Evolutionary conservation across 1,140 invertebrate genomes (phyloP).

Genomic region (Geopemphigus sp.): DNA sequence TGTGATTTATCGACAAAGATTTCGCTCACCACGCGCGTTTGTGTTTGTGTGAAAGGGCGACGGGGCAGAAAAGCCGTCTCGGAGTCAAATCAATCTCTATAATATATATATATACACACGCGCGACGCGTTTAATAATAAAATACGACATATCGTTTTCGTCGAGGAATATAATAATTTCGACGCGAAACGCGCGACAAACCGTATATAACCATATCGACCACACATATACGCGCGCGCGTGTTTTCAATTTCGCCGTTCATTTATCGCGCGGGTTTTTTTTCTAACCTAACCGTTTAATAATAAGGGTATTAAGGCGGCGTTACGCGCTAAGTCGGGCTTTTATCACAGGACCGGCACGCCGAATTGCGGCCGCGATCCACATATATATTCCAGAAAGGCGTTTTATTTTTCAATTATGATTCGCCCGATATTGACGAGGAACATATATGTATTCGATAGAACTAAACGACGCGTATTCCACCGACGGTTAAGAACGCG

Average conservation of each 20-base stretch:
- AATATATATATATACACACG: neutral
- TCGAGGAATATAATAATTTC: neutral
- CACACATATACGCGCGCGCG: too few relatives aligned
- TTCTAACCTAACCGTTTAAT: neutral
- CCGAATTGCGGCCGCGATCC: neutral
- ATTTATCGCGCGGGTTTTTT: neutral
- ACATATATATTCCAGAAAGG: too few relatives aligned
- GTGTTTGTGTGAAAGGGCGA: neutral
- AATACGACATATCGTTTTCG: neutral
- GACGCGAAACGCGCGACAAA: too few relatives aligned
- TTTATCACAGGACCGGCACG: neutral
- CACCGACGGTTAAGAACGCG: neutral
- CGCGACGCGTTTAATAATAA: too few relatives aligned
- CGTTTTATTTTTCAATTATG: too few relatives aligned
- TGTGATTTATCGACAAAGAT: conserved; percentile 13
- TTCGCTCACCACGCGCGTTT: neutral
- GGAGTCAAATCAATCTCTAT: neutral
- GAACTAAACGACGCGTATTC: too few relatives aligned
- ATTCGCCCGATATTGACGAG: too few relatives aligned
- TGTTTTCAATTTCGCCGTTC: neutral
- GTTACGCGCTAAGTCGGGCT: neutral
- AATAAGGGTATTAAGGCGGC: neutral
- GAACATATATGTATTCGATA: neutral
- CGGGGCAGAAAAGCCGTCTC: neutral
- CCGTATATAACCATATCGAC: too few relatives aligned